Conservation (phyloP, 2,113 vertebrate genomes). For the Eurystomus gularis region DNA sequence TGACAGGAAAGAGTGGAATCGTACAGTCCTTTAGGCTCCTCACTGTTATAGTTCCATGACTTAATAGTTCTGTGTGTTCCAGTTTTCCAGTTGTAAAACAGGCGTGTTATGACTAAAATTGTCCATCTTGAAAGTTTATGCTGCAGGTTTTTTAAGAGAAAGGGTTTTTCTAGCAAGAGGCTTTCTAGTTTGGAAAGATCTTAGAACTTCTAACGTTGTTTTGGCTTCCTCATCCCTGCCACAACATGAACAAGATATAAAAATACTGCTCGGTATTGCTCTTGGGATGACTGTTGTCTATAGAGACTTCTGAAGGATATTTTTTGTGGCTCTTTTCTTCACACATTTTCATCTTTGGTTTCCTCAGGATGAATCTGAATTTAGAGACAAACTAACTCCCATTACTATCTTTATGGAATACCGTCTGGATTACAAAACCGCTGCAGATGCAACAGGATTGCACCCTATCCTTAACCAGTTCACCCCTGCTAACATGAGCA, state of each 20-base stretch:
- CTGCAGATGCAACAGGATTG: slow-evolving; percentile 84
- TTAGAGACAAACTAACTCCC: slow-evolving; percentile 95
- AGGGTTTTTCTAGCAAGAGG: neutral
- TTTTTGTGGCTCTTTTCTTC: neutral
- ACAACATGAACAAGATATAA: neutral
- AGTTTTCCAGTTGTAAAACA: neutral
- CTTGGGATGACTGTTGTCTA: neutral
- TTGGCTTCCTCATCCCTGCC: neutral
- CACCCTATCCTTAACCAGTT: slow-evolving; percentile 89
- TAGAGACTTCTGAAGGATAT: neutral
- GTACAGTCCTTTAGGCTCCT: neutral
- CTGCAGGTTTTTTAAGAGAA: neutral
- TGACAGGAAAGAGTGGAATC: neutral
- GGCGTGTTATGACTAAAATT: neutral
- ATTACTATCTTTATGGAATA: slow-evolving; percentile 95
- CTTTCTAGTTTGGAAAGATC: neutral
- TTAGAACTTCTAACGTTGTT: neutral
- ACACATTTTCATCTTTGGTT: neutral
- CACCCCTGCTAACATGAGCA: slow-evolving; percentile 87
- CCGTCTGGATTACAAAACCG: slow-evolving; percentile 83
- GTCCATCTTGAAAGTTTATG: neutral
- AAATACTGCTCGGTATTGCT: neutral
- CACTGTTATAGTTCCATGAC: rapidly evolving
- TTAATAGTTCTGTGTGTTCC: neutral
- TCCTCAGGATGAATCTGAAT: slow-evolving; percentile 90